Conservation (phyloP, 1,140 invertebrate species). For the Phortica variegata region DNA sequence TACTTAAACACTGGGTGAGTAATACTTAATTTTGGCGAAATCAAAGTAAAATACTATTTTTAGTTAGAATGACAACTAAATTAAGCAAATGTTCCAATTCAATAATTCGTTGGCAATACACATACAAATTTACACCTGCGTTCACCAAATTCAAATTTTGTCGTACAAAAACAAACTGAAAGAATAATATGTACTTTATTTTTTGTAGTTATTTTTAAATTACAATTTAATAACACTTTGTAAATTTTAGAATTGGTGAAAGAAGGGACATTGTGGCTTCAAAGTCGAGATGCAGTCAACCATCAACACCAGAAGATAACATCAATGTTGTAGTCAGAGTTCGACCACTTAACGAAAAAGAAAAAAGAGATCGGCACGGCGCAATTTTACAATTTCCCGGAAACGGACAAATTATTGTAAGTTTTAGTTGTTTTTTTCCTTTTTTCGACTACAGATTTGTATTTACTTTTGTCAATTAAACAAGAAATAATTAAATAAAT, state of each 20-base stretch:
- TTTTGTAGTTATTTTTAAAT: no score
- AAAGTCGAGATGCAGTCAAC: conserved; percentile 44
- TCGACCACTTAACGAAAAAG: conserved; percentile 69
- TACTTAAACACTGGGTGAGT: no score
- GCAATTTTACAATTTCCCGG: conserved; percentile 73
- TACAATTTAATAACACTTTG: no score
- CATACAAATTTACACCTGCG: no score
- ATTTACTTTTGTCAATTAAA: not conserved
- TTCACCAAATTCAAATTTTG: no score
- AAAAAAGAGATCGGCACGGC: conserved; percentile 65
- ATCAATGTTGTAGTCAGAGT: conserved; percentile 79
- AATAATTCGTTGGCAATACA: no score
- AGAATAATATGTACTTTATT: no score
- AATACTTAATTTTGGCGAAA: no score
- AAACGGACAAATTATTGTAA: conserved; percentile 73
- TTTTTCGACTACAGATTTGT: not conserved
- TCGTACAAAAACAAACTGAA: no score
- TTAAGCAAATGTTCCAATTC: no score
- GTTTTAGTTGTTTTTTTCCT: conserved; percentile 24
- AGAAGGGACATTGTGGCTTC: conserved; percentile 53
- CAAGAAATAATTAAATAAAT: not conserved
- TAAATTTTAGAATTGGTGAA: conserved; percentile 47
- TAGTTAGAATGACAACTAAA: no score
- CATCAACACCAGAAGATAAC: conserved; percentile 67
- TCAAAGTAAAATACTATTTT: no score